Percentiles rank a stretch among this genome's conserved stretches.
Evolutionary conservation across 2,888 invertebrate genomes (phyloP).

Genomic region (Coleophora flavipennella): DNA sequence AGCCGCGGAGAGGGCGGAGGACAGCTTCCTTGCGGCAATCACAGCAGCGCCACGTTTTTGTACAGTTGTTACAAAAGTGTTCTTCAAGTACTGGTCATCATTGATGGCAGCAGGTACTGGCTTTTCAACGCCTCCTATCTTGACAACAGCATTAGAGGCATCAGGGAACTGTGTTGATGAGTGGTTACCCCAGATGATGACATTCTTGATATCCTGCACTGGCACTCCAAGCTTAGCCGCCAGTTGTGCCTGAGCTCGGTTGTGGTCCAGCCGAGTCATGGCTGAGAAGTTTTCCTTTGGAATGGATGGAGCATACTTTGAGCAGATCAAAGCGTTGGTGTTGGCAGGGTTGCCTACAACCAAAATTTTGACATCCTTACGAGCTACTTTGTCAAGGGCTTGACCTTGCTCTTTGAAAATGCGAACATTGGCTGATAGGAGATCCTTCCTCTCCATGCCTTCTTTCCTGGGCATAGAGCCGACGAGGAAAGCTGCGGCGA

Average conservation of each 20-base stretch:
- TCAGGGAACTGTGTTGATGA: constrained; percentile 99
- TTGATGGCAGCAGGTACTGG: constrained; percentile 81
- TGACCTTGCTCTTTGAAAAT: constrained; percentile 98
- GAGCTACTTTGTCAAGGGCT: constrained; percentile 91
- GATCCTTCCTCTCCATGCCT: constrained; percentile 99
- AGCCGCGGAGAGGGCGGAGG: constrained; percentile 98
- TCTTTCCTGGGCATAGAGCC: constrained; percentile 97
- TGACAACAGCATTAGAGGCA: constrained; percentile 80
- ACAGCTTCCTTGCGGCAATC: constrained; percentile 97
- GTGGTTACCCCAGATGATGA: constrained; percentile 99
- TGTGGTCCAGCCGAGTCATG: constrained; percentile 98
- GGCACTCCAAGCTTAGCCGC: constrained; percentile 79
- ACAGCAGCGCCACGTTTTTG: constrained; percentile 98
- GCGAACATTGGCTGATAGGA: constrained; percentile 96
- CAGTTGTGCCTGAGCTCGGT: constrained; percentile 93
- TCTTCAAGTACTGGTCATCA: constrained; percentile 86
- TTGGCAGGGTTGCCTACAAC: constrained; percentile 99
- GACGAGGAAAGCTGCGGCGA: constrained; percentile 96
- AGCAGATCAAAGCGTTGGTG: constrained; percentile 97
- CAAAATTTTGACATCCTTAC: constrained; percentile 92
- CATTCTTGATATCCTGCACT: constrained; percentile 86
- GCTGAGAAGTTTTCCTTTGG: constrained; percentile 97
- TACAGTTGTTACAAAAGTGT: constrained; percentile 89
- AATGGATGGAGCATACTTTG: constrained; percentile 96
- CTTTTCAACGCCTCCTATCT: constrained; percentile 66